These are phyloP conservation scores for Agrotis exclamationis DNA, from an alignment of 2,888 invertebrate species.

Conservation along the genomic window DNA sequence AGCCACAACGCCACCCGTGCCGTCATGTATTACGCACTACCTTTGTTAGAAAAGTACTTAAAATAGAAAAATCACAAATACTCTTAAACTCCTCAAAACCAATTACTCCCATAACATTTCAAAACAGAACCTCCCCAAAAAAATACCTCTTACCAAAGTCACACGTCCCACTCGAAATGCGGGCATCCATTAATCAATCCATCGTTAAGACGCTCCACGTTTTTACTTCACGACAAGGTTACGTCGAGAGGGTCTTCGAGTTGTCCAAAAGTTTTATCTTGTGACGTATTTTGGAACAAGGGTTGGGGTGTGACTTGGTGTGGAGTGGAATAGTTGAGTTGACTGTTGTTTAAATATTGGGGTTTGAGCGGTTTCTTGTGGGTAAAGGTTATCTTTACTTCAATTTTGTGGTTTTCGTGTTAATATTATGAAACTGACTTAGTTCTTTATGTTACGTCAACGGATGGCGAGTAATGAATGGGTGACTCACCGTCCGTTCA, in stretches of 20 bases:
- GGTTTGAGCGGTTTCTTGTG: background rate
- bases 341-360: constrained; percentile 45
- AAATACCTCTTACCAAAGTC: constrained; percentile 59
- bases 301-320: constrained; percentile 27
- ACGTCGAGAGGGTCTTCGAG: constrained; percentile 51
- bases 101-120: constrained; percentile 30
- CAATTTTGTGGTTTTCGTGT: background rate
- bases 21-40: no score
- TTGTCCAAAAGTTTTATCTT: constrained; percentile 59
- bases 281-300: constrained; percentile 38
- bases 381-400: background rate
- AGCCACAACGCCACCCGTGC: no score
- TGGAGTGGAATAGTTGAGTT: constrained; percentile 23
- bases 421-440: background rate
- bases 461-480: no score
- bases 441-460: no score
- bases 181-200: constrained; percentile 70
- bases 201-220: constrained; percentile 62
- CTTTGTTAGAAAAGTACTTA: no score
- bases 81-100: constrained; percentile 1
- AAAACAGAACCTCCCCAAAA: constrained; percentile 6
- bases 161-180: constrained; percentile 51
- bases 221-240: constrained; percentile 67
- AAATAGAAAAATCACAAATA: background rate
- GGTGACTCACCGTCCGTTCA: no score